Evolutionary conservation across 2,888 invertebrate genomes (phyloP).

Genomic region (Hofmannophila pseudospretella): DNA sequence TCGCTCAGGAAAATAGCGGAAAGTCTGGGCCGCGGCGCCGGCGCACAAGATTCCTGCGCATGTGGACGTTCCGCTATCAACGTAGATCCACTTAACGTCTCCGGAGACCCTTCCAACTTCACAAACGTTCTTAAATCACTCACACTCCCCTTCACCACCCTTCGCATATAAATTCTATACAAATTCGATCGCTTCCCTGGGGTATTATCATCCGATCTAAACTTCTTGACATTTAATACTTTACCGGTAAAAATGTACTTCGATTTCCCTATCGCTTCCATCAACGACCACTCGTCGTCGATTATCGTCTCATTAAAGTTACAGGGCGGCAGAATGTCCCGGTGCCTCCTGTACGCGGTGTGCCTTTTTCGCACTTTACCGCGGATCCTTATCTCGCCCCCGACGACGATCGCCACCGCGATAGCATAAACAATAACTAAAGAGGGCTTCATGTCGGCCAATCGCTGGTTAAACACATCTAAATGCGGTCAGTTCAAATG

Average conservation of each 20-base stretch:
- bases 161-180: constrained; percentile 64
- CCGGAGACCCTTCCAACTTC: constrained; percentile 50
- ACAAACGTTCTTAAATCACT: constrained; percentile 55
- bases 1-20: constrained; percentile 70
- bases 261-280: constrained; percentile 69
- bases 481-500: constrained; percentile 54
- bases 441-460: constrained; percentile 58
- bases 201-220: constrained; percentile 41
- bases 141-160: constrained; percentile 66
- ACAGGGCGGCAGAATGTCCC: constrained; percentile 63
- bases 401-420: constrained; percentile 57
- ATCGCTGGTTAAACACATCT: constrained; percentile 53
- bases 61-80: constrained; percentile 53
- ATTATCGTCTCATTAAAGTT: constrained; percentile 72
- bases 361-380: constrained; percentile 71
- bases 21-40: constrained; percentile 62
- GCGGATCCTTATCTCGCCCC: constrained; percentile 63
- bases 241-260: constrained; percentile 74
- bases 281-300: constrained; percentile 70
- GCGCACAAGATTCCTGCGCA: constrained; percentile 57
- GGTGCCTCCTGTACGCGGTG: constrained; percentile 55
- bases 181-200: constrained; percentile 57
- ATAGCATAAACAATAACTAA: constrained; percentile 66
- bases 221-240: constrained; percentile 66
- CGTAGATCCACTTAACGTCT: constrained; percentile 58